Base-by-base conservation (phyloP, 2,797 vertebrate genomes). In the Neomorphus geoffroyi region DNA sequence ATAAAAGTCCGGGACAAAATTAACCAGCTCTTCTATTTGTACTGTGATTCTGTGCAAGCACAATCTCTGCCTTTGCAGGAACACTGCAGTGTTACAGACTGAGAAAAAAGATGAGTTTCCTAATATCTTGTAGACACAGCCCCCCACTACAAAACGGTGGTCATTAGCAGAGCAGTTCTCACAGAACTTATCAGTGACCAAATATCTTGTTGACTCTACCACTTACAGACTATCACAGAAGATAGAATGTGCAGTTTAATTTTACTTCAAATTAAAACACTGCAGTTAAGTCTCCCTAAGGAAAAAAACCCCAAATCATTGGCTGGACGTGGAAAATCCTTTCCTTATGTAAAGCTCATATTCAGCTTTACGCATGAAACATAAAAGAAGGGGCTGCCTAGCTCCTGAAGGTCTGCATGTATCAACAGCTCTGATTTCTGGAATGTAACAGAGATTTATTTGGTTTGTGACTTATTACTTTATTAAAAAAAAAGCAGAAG, bases 1-100 rank as follows among this genome's bases (percentile, higher is more conserved):
- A 43, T 79, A 94, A 93, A 93, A 71, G 22, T 7, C 33, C 53
- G 23, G 35, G 64, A 83, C 51, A 95, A 96, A 97, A 96, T 88
- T 90, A 95, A 92, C 37, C 32, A 80, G 80, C 56, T 85, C 57
- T 57, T 94, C 46, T 51, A 64, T 94, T 91, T 56, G 57, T 37
- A 51, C 19, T 33, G 18, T 64, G 23, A 37, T 82, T 84, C 58
- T 39, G 18, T 53, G 54, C 16, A 50, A 57, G 24, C 28, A 35
- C 17, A 54, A 51, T 46, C 39, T 91, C 84, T 83, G 27, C 18
- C 56, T 58, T 66, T 86, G 22, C 67, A 89, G 88, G 92, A 78
- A 88, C 2, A 18, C 22, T n/a, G 57, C 61, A 69, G 48, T 41
- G 72, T 82, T 81, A 88, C 39, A 74, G 50, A 51, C 65, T 69